Percentiles rank a stretch among this genome's conserved stretches.
These are phyloP conservation scores for Conger conger DNA, from an alignment of 2,113 vertebrate genomes.

Conservation along the genomic window DNA sequence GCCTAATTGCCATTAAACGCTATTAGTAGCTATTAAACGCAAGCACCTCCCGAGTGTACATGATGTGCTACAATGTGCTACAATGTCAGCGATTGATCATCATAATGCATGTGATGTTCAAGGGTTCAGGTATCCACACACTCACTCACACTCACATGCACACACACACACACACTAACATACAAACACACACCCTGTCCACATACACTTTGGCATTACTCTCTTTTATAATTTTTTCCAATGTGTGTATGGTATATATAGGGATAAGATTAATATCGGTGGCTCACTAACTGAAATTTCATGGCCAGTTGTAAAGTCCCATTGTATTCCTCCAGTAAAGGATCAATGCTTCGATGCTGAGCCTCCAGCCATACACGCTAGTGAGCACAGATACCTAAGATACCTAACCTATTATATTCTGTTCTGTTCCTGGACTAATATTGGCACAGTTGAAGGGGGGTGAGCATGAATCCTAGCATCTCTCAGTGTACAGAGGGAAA, in stretches of 20 bases:
- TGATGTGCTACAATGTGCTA: slow-evolving; percentile 20
- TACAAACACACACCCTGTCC: slow-evolving; percentile 42
- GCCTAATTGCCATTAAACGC: slow-evolving; percentile 50
- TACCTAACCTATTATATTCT: too few species aligned
- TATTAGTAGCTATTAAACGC: slow-evolving; percentile 54
- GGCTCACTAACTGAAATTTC: background rate
- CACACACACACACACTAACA: slow-evolving; percentile 42
- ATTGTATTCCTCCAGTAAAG: background rate
- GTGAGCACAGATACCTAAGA: background rate
- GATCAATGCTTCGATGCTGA: slow-evolving; percentile 4
- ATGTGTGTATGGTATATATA: slow-evolving; percentile 10
- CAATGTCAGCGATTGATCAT: slow-evolving; percentile 48
- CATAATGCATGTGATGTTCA: background rate
- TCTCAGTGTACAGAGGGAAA: background rate
- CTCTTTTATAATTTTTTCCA: background rate
- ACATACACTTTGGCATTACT: background rate
- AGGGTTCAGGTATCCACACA: slow-evolving; percentile 10
- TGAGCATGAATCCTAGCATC: background rate
- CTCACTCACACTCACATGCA: slow-evolving; percentile 28
- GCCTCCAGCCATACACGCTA: background rate
- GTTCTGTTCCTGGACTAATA: background rate
- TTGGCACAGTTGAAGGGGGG: too few species aligned
- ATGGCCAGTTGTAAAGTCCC: background rate
- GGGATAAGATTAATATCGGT: background rate
- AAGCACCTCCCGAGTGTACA: slow-evolving; percentile 47